These are phyloP conservation scores for Typhlichthys subterraneus DNA, from an alignment of 2,797 vertebrate species.

Conservation along the genomic window DNA sequence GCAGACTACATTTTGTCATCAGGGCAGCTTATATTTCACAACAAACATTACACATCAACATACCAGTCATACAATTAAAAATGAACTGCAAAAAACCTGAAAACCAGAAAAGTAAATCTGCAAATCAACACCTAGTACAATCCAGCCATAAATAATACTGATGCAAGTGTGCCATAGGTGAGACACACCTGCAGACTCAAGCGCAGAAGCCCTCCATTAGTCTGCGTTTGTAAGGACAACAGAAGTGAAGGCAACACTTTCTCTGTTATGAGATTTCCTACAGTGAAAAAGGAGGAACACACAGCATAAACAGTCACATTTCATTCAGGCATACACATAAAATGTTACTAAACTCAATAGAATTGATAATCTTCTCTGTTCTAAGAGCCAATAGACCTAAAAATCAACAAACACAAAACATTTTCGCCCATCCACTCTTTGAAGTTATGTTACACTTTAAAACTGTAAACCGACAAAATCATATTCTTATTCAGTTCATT, in stretches of 20 bases:
- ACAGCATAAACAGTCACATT: background rate
- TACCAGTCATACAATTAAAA: too few species aligned
- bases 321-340: background rate
- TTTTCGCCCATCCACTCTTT: background rate
- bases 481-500: background rate
- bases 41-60: too few species aligned
- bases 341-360: background rate
- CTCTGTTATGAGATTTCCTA: conserved; percentile 78
- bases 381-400: too few species aligned
- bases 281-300: conserved; percentile 16
- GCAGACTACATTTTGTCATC: too few species aligned
- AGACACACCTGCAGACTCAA: conserved; percentile 72
- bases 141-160: background rate
- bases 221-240: conserved; percentile 56
- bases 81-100: too few species aligned
- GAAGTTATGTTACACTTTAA: background rate
- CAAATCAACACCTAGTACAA: too few species aligned
- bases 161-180: background rate
- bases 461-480: background rate
- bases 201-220: conserved; percentile 55
- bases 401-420: too few species aligned
- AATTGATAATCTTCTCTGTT: too few species aligned
- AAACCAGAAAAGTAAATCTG: background rate
- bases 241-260: conserved; percentile 63
- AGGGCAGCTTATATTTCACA: too few species aligned